Evolutionary conservation across 1,140 invertebrate species (phyloP), one percentile per base, ranked within the genome.

Genomic region (Cotesia vestalis): DNA sequence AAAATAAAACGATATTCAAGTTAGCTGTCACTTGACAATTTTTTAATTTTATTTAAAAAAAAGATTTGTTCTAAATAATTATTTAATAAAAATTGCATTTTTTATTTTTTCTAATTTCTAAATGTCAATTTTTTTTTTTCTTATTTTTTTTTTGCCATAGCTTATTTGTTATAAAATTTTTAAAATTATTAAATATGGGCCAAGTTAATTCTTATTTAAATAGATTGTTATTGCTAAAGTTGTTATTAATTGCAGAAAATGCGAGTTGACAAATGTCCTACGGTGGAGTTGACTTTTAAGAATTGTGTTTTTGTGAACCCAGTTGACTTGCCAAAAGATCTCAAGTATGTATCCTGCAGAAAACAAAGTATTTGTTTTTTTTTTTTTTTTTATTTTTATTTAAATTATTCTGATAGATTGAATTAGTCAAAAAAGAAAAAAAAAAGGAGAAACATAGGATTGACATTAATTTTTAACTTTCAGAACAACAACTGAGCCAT

Each of bases 271-370:
- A 95, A 94, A 87, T 98, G 96, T 88, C 96, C 97, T 20, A 95
- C 95, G 68, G 97, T 99, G 82, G 95, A 97, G 78, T 87, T 99
- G 27, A 96, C 96, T 46, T 88, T 96, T 35, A 95, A 95, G 20
- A 99, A 99, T 85, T 96, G 94, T 87, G 97, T 95, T 46, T 92
- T 98, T 72, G 91, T 97, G 40, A 95, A 95, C 86, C 89, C 90
- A 60, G 88, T 89, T 79, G 96, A 98, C 85, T 97, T 97, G 87
- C 90, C 92, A 63, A 91, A 92, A 78, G 92, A 95, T 88, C 89
- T 93, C 53, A 93, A 92, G 94, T 96, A 88, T 88, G 91, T 88
- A 77, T 80, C 81, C 89, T 97, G 80, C 91, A 94, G 74, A 98
- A 98, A 86, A 98, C 97, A 88, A 93, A 91, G 95, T 96, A 88